Evolutionary conservation across 2,888 invertebrate genomes (phyloP).

Genomic region (Eurois occulta): DNA sequence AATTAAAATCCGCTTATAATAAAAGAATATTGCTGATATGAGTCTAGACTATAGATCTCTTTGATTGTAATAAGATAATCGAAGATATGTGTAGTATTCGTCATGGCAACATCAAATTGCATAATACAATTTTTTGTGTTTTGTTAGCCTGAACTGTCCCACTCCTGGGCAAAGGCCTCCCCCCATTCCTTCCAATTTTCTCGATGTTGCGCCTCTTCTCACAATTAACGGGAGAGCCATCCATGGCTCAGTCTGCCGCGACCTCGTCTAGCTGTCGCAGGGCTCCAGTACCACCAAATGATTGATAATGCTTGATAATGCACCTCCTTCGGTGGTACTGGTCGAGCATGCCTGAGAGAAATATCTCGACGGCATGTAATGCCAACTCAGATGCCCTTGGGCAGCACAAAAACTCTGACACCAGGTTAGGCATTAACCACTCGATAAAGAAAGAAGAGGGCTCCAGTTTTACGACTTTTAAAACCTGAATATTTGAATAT

Average conservation of each 20-base stretch:
- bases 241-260: not conserved
- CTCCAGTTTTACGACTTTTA: not conserved
- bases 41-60: slow-evolving; percentile 31
- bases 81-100: not conserved
- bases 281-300: not conserved
- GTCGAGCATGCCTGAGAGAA: too few species aligned
- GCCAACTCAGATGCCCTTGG: too few species aligned
- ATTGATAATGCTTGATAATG: too few species aligned
- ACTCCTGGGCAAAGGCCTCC: not conserved
- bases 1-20: slow-evolving; percentile 14
- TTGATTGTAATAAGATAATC: slow-evolving; percentile 26
- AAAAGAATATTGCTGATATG: slow-evolving; percentile 36
- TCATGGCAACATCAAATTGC: not conserved
- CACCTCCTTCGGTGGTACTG: too few species aligned
- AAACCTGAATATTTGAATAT: not conserved
- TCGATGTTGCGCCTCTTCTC: not conserved
- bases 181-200: not conserved
- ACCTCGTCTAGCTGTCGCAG: too few species aligned
- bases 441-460: too few species aligned
- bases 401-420: too few species aligned
- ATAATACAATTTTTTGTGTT: not conserved
- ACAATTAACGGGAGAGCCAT: not conserved
- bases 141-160: not conserved
- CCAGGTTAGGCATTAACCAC: too few species aligned
- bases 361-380: too few species aligned